phyloP scores from a whole-genome alignment of 2,888 invertebrate species.

The Itoplectis maculator region DNA sequence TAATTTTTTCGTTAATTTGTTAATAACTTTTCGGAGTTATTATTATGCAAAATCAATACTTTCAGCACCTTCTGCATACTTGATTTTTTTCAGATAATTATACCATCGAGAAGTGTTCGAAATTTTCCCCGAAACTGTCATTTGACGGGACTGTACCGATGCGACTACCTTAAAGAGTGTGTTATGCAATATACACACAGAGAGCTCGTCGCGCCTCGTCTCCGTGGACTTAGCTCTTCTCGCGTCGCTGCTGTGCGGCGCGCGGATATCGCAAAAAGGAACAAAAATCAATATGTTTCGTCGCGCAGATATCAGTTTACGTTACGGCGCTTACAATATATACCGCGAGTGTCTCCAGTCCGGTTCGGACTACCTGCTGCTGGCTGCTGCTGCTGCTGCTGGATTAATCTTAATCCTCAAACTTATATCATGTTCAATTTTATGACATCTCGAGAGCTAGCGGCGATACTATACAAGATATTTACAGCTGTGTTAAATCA shows the following conservation, averaged over 20 bases:
- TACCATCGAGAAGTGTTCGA: too few relatives aligned
- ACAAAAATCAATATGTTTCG: slow-evolving; percentile 59
- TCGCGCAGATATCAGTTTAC: slow-evolving; percentile 57
- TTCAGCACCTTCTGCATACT: too few relatives aligned
- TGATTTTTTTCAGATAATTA: too few relatives aligned
- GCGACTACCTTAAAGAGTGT: too few relatives aligned
- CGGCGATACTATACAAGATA: slow-evolving; percentile 56
- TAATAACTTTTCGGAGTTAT: too few relatives aligned
- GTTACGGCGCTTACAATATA: slow-evolving; percentile 36
- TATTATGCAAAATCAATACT: too few relatives aligned
- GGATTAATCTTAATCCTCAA: slow-evolving; percentile 67
- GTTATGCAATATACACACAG: slow-evolving; percentile 48
- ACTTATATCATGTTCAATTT: slow-evolving; percentile 66
- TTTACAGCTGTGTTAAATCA: slow-evolving; percentile 67
- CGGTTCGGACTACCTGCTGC: slow-evolving; percentile 57
- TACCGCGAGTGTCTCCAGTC: slow-evolving; percentile 7
- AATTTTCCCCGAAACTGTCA: too few relatives aligned
- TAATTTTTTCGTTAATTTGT: too few relatives aligned
- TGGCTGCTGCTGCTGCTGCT: slow-evolving; percentile 45
- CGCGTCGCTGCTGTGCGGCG: slow-evolving; percentile 29
- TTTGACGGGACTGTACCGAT: too few relatives aligned
- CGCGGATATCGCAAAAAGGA: slow-evolving; percentile 26
- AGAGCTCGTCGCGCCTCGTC: slow-evolving; percentile 8
- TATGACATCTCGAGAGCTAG: slow-evolving; percentile 61
- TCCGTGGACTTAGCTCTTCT: slow-evolving; percentile 40